Evolutionary conservation across 2,888 invertebrate genomes (phyloP).

Genomic region (Myathropa florea): DNA sequence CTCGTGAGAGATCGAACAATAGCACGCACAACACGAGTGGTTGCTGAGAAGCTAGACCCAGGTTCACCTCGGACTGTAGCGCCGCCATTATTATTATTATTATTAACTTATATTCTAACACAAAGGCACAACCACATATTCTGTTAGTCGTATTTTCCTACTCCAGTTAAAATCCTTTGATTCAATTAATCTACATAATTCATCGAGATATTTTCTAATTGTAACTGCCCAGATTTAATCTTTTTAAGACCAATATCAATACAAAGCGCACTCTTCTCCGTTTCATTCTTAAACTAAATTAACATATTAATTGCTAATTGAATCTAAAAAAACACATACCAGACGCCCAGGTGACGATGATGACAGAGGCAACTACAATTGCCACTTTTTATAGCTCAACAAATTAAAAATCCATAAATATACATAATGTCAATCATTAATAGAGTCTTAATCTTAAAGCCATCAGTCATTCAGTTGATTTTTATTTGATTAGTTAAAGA

Average conservation of each 20-base stretch:
- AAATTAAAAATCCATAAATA: constrained; percentile 56
- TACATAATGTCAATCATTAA: constrained; percentile 41
- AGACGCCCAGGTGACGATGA: neutral
- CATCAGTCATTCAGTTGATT: constrained; percentile 34
- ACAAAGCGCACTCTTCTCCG: constrained; percentile 2
- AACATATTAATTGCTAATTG: constrained; percentile 12
- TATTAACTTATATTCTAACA: neutral
- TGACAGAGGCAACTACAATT: neutral
- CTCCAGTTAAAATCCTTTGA: neutral
- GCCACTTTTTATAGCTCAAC: constrained; percentile 29
- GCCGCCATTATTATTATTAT: too few species aligned
- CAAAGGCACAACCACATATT: neutral
- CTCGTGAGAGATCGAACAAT: too few species aligned
- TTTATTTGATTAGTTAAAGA: constrained; percentile 48
- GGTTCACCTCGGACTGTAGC: too few species aligned
- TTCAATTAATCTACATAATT: neutral
- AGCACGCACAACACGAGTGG: too few species aligned
- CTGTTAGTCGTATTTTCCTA: neutral
- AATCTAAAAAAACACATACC: neutral
- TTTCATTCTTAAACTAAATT: neutral
- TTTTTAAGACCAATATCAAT: neutral
- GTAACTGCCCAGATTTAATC: neutral
- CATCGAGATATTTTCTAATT: neutral
- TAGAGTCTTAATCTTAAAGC: constrained; percentile 37
- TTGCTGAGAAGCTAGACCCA: too few species aligned